Conservation (phyloP, 2,888 invertebrate species). For the Dryobota labecula region DNA sequence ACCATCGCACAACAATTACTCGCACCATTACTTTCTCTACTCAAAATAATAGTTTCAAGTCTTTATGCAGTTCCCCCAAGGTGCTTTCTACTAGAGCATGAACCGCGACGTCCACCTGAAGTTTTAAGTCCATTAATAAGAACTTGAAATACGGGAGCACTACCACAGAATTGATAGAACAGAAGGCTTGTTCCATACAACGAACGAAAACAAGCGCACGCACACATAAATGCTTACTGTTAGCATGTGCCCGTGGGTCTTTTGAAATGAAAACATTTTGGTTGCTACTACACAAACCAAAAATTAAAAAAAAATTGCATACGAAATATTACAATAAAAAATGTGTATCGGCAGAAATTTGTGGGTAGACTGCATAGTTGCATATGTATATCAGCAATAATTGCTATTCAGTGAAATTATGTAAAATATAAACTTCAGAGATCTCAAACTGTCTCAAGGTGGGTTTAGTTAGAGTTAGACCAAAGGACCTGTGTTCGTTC, state of each 20-base stretch:
- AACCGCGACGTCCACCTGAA: constrained; percentile 52
- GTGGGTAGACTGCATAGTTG: neutral
- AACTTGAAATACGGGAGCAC: constrained; percentile 47
- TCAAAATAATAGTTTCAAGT: constrained; percentile 41
- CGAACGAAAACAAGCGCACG: neutral
- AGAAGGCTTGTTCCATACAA: constrained; percentile 2
- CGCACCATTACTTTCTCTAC: neutral
- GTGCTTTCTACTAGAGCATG: constrained; percentile 24
- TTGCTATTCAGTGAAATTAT: neutral
- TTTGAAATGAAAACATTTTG: neutral
- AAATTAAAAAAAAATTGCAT: too few species aligned
- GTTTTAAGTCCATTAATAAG: constrained; percentile 59
- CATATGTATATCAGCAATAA: neutral
- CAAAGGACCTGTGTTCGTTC: too few species aligned
- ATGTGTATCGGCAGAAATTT: neutral
- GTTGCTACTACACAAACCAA: neutral
- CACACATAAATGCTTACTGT: neutral
- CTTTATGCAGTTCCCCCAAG: constrained; percentile 23
- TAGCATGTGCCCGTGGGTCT: neutral
- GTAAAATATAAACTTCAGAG: neutral
- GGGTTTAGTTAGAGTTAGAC: neutral
- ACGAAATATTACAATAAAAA: neutral
- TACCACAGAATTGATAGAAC: neutral
- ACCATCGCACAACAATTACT: constrained; percentile 1
- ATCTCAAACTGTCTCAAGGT: neutral